Percentiles rank a stretch among this genome's conserved stretches.
Evolutionary conservation across 2,888 invertebrate species (phyloP).

Genomic region (Lycophotia porphyrea): DNA sequence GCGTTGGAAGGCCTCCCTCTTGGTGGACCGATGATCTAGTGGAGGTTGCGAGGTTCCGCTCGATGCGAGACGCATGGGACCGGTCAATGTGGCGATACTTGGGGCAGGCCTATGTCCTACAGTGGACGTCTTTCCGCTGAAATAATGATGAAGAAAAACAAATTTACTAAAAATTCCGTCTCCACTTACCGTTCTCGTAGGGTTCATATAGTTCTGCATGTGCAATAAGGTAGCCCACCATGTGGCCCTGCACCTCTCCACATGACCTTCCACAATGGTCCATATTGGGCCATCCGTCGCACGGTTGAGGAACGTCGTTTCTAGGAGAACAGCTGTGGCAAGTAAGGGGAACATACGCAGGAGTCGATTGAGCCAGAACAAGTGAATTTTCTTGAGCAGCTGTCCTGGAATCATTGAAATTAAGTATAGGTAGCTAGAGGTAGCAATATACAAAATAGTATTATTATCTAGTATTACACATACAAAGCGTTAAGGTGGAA

Average conservation of each 20-base stretch:
- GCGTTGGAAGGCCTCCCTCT: no score
- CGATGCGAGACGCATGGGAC: no score
- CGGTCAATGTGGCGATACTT: no score
- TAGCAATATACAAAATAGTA: not conserved
- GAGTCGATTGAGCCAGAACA: slow-evolving; percentile 78
- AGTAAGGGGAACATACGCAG: slow-evolving; percentile 79
- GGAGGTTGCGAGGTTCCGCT: no score
- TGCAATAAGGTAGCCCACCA: slow-evolving; percentile 81
- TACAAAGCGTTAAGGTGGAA: no score
- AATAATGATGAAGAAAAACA: no score
- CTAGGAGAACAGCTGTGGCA: slow-evolving; percentile 71
- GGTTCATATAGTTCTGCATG: slow-evolving; percentile 77
- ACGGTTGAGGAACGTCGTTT: slow-evolving; percentile 73
- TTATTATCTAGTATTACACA: no score
- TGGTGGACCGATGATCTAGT: no score
- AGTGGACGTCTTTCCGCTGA: no score
- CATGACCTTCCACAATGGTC: slow-evolving; percentile 54
- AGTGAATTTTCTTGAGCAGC: slow-evolving; percentile 74
- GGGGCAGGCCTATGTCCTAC: no score
- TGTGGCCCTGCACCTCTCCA: slow-evolving; percentile 70
- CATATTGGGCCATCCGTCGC: slow-evolving; percentile 76
- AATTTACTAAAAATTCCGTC: not conserved
- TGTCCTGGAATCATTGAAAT: slow-evolving; percentile 47
- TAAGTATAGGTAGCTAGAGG: not conserved
- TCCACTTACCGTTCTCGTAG: slow-evolving; percentile 66